phyloP scores from a whole-genome alignment of 2,797 vertebrate genomes.

The Ateles fusciceps region DNA sequence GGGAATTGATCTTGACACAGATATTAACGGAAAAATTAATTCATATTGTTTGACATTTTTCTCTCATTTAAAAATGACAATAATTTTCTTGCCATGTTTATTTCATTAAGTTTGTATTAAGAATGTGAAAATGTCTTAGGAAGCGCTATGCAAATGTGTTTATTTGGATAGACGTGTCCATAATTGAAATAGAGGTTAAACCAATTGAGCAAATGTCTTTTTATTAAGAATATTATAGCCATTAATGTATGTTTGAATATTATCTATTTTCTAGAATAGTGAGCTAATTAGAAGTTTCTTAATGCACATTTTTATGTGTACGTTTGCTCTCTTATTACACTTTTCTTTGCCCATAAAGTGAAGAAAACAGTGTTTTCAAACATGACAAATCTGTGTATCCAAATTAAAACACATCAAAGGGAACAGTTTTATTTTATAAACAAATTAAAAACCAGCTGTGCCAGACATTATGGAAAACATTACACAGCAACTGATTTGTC shows the following conservation, averaged over 20 bases:
- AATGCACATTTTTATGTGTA: background rate
- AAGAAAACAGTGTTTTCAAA: slow-evolving; percentile 56
- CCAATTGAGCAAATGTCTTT: background rate
- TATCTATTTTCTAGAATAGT: background rate
- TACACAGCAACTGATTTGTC: slow-evolving; percentile 38
- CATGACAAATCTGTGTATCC: slow-evolving; percentile 52
- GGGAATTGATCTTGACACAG: background rate
- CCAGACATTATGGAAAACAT: slow-evolving; percentile 36
- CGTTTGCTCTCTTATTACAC: background rate
- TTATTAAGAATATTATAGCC: background rate
- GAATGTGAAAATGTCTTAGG: background rate
- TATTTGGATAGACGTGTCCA: background rate
- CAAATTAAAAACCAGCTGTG: slow-evolving; percentile 66
- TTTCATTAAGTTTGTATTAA: background rate
- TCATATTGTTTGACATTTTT: background rate
- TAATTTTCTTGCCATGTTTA: background rate
- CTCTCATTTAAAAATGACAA: background rate
- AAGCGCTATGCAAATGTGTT: background rate
- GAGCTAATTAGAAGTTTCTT: background rate
- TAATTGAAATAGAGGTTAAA: background rate
- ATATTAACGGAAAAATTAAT: background rate
- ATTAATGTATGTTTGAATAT: background rate
- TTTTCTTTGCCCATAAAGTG: slow-evolving; percentile 7
- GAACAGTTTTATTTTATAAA: slow-evolving; percentile 41
- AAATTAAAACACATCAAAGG: slow-evolving; percentile 52